A percentile compares a stretch with the other conserved stretches of the same genome.
Conservation (phyloP, 2,888 invertebrate genomes). For the Blomia tropicalis region DNA sequence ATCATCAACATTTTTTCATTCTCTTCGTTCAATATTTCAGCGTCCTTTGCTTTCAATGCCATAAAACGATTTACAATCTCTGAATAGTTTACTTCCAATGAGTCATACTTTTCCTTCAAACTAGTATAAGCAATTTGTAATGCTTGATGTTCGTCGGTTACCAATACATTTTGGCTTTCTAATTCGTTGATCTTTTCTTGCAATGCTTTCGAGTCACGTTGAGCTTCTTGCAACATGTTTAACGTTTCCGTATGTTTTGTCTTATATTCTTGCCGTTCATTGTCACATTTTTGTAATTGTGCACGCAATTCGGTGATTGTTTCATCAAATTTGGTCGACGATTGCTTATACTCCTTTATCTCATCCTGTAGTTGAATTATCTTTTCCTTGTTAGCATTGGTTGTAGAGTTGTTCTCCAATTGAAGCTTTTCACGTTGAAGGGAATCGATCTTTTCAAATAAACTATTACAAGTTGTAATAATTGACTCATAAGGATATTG, state of each 20-base stretch:
- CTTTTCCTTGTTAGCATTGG: constrained; percentile 58
- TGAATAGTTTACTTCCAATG: constrained; percentile 35
- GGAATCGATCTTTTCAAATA: constrained; percentile 54
- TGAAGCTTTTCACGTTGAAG: constrained; percentile 60
- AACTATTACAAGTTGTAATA: constrained; percentile 22
- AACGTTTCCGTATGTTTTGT: constrained; percentile 38
- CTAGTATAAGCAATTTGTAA: constrained; percentile 74
- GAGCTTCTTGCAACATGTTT: not conserved
- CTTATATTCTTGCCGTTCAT: constrained; percentile 53
- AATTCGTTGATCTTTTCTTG: constrained; percentile 21
- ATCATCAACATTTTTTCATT: constrained; percentile 75
- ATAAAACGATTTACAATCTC: constrained; percentile 48
- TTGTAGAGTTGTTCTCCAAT: constrained; percentile 29
- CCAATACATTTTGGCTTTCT: constrained; percentile 34
- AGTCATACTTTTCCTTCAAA: constrained; percentile 52
- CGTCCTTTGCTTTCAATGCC: constrained; percentile 80
- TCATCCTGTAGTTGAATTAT: constrained; percentile 75
- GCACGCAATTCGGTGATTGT: constrained; percentile 77
- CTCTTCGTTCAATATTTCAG: constrained; percentile 88
- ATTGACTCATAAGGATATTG: constrained; percentile 25
- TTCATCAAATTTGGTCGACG: constrained; percentile 75
- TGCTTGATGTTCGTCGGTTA: constrained; percentile 86
- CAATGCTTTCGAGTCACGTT: constrained; percentile 7
- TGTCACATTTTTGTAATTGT: constrained; percentile 66
- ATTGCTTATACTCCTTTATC: constrained; percentile 67